Evolutionary conservation across 2,113 vertebrate genomes (phyloP).

Genomic region (Porphyrio hochstetteri): DNA sequence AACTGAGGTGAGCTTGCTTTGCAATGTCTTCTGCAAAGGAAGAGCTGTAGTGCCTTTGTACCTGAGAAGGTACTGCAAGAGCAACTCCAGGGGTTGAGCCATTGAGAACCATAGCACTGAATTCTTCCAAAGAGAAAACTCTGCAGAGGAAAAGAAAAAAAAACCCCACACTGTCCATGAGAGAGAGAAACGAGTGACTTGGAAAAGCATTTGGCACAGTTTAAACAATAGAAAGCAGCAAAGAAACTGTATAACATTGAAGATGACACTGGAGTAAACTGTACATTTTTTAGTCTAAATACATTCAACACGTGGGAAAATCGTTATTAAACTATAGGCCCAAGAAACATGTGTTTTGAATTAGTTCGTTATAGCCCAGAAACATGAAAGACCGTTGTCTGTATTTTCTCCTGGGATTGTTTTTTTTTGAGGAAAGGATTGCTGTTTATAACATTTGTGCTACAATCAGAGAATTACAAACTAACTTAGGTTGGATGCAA

Average conservation of each 20-base stretch:
- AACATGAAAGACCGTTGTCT: slow-evolving; percentile 30
- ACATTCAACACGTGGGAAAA: slow-evolving; percentile 27
- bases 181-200: neutral
- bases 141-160: neutral
- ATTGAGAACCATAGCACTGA: neutral
- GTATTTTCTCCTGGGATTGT: neutral
- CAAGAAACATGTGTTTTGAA: slow-evolving; percentile 47
- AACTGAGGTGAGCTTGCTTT: neutral
- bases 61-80: neutral
- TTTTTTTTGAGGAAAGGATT: neutral
- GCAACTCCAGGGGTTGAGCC: neutral
- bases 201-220: neutral
- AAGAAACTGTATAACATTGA: neutral
- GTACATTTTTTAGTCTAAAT: slow-evolving; percentile 39
- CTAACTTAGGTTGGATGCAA: neutral
- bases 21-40: neutral
- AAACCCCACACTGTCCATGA: neutral
- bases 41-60: neutral
- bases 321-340: slow-evolving; percentile 21
- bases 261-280: slow-evolving; percentile 8
- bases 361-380: slow-evolving; percentile 1
- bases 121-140: neutral
- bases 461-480: slow-evolving; percentile 5
- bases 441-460: neutral
- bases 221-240: neutral